Evolutionary conservation across 2,113 vertebrate species (phyloP), one percentile per base, ranked within the genome.

Genomic region (Sinocyclocheilus maitianheensis): DNA sequence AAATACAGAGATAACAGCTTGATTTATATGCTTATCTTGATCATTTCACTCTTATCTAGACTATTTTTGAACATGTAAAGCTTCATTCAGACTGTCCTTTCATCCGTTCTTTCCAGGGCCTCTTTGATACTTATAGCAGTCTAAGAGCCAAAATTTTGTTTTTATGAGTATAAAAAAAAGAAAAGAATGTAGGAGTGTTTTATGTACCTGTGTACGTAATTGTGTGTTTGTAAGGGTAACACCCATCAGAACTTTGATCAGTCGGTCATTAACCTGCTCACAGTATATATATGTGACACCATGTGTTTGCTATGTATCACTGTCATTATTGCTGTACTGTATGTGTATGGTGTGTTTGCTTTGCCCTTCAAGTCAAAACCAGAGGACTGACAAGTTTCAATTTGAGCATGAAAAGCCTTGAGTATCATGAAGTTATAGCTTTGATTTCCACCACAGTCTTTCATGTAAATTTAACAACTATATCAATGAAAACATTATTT

Each of bases 201-300:
- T 43, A 74, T 22, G 88, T 87, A 84, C 22, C 69, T 58, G 18
- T n/a, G 30, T 82, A 67, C 40, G 4, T 10, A 48, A 20, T n/a
- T 81, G 63, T 77, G 14, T 24, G 3, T 46, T 74, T 74, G 76
- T 51, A 16, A 65, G 46, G 12, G 34, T 79, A 80, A 87, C 84
- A 43, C 88, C 88, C 83, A 77, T 60, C 11, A 69, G 78, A 88
- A 81, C 84, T 81, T 87, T n/a, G 58, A 72, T 77, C 55, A 58
- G 83, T 85, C 62, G 60, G 75, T 80, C n/a, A 83, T 85, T 87
- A 85, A 81, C 40, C 37, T 65, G 51, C 14, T 81, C 10, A 24
- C 18, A 77, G 60, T 84, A 9, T 43, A 37, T 5, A 37, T 13
- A 67, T 46, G 1, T 53, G 22, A 4, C 20, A 77, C 76, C 16